A percentile compares a stretch with the other conserved stretches of the same genome.
phyloP scores from a whole-genome alignment of 2,797 vertebrate species.

The Buceros bicornis region DNA sequence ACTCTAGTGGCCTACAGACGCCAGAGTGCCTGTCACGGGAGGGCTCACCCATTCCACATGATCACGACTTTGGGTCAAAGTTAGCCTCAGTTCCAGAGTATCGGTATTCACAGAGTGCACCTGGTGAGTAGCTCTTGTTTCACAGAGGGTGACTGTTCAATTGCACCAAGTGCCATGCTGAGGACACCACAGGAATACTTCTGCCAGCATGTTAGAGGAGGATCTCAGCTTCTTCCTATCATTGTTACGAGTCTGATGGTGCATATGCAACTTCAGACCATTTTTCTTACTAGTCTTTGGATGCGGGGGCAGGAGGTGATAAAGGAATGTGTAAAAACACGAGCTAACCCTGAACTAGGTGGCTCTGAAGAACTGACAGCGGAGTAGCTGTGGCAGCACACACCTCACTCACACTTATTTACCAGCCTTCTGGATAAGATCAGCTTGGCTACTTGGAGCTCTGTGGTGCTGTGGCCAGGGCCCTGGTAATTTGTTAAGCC shows the following conservation, averaged over 20 bases:
- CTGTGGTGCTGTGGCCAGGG: background rate
- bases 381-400: background rate
- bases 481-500: background rate
- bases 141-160: background rate
- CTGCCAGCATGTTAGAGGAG: background rate
- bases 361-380: background rate
- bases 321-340: background rate
- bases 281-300: background rate
- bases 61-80: constrained; percentile 92
- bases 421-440: background rate
- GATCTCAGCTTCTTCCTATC: background rate
- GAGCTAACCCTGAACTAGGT: background rate
- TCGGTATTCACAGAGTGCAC: constrained; percentile 96
- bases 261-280: background rate
- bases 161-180: background rate
- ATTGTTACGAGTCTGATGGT: background rate
- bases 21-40: constrained; percentile 97
- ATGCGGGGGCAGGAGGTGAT: background rate
- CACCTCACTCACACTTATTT: background rate
- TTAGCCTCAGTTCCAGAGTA: constrained; percentile 95
- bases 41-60: constrained; percentile 93
- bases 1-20: constrained; percentile 95
- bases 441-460: background rate
- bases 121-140: constrained; percentile 83
- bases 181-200: background rate